Base-by-base conservation (phyloP, 2,888 invertebrate genomes). In the Chorisops tibialis region DNA sequence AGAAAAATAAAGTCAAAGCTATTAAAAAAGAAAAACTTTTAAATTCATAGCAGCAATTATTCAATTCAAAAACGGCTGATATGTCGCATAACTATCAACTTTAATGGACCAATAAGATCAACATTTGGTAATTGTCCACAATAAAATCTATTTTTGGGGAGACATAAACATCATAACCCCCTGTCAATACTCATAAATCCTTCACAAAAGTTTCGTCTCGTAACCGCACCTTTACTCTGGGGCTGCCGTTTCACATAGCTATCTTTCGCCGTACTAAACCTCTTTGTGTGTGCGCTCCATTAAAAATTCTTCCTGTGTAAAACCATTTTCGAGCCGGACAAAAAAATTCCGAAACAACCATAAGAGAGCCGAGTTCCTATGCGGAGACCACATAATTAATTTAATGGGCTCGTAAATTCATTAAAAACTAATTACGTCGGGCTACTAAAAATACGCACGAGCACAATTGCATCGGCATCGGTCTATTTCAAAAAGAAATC, bases 321-420 rank as follows among this genome's bases (percentile, higher is more conserved):
- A 54, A 45, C 56, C 56, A 56, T 45, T 43, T 54, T 56, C 14
- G 56, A n/a, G 14, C 12, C 30, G 54, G 39, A 35, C 11, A 41
- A 38, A 50, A 24, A 24, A 24, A 9, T 24, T 16, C 7, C 50
- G n/a, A 18, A 43, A 43, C 24, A 24, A 43, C 43, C 19, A 18
- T 39, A 52, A 12, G 16, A 50, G 24, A 54, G 24, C 24, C 54
- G 41, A 41, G 22, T 47, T 47, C 37, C 19, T 50, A 35, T 24
- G 38, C n/a, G 35, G 43, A 45, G 56, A 59, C 64, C 51, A 60
- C 62, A 62, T 64, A 64, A 64, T 64, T 64, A 64, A 64, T 64
- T 62, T 64, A 64, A 64, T 64, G 59, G 64, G 54, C 64, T 64
- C 64, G 47, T 64, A 64, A 64, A 64, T 64, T 62, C 64, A 64